Conservation (phyloP, 2,888 invertebrate genomes). For the Ctenicera cuprea region DNA sequence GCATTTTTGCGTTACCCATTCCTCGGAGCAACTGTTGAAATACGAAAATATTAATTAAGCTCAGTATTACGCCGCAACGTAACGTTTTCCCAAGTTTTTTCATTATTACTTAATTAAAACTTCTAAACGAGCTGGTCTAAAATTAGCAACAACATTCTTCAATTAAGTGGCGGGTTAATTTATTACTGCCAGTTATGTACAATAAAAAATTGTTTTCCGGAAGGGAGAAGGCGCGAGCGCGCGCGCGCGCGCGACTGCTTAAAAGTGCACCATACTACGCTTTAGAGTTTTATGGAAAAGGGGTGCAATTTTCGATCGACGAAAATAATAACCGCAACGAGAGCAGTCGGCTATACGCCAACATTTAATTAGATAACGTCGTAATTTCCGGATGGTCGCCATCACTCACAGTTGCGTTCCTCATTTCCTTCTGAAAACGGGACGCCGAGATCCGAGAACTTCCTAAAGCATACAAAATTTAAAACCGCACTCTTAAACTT, state of each 20-base stretch:
- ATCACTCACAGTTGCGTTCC: constrained; percentile 19
- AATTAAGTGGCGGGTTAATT: constrained; percentile 52
- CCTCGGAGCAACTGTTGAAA: constrained; percentile 3
- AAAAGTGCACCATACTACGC: constrained; percentile 5
- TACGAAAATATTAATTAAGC: constrained; percentile 49
- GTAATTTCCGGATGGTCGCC: constrained; percentile 42
- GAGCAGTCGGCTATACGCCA: constrained; percentile 22
- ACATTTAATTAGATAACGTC: constrained; percentile 44
- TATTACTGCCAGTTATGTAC: constrained; percentile 49
- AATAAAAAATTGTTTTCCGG: constrained; percentile 50
- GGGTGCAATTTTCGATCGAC: constrained; percentile 39
- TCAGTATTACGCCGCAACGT: constrained; percentile 29
- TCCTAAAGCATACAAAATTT: constrained; percentile 13
- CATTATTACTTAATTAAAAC: constrained; percentile 54
- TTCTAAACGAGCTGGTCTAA: constrained; percentile 43
- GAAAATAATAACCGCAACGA: constrained; percentile 38
- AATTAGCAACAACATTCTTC: constrained; percentile 53
- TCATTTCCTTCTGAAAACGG: constrained; percentile 27
- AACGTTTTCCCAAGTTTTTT: constrained; percentile 47
- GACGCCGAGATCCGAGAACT: constrained; percentile 5
- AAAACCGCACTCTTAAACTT: constrained; percentile 3
- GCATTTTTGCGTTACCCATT: background rate
- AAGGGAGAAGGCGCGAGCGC: constrained; percentile 21
- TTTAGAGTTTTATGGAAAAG: constrained; percentile 19
- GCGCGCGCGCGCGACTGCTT: constrained; percentile 17